phyloP scores from a whole-genome alignment of 1,140 invertebrate genomes.

The Anastatus disparis region DNA sequence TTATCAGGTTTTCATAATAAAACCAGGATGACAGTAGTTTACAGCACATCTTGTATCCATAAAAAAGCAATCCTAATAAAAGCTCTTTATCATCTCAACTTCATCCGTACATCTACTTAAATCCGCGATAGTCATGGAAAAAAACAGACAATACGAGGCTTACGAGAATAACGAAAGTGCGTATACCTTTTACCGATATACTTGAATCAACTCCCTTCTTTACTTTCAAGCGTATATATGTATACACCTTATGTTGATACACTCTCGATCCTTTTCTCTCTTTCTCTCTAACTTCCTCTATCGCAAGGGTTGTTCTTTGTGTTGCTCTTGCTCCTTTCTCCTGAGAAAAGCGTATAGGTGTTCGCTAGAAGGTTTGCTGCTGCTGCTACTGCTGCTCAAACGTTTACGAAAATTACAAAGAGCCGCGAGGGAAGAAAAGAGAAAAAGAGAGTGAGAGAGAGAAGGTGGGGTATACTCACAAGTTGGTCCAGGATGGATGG shows the following conservation, averaged over 20 bases:
- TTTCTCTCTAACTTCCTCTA: not conserved
- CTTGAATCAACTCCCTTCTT: not conserved
- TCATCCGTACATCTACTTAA: too few relatives aligned
- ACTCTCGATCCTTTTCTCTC: not conserved
- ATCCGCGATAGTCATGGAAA: not conserved
- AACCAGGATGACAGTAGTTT: too few relatives aligned
- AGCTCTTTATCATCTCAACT: not conserved
- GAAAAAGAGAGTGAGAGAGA: not conserved
- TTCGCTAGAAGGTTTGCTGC: not conserved
- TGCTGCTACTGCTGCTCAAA: constrained; percentile 17
- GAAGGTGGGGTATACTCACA: constrained; percentile 33
- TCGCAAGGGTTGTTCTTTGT: constrained; percentile 5
- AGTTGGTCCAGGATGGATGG: constrained; percentile 60
- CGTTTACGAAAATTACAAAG: constrained; percentile 38
- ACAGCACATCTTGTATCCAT: too few relatives aligned
- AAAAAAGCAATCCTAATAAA: too few relatives aligned
- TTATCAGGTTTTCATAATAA: too few relatives aligned
- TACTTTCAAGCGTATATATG: not conserved
- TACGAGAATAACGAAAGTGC: not conserved
- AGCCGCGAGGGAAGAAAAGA: constrained; percentile 5
- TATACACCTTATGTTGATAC: not conserved
- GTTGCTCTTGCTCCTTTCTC: not conserved
- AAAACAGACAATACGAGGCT: not conserved
- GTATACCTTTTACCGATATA: constrained; percentile 10
- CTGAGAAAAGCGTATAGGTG: constrained; percentile 7